A percentile compares a stretch with the other conserved stretches of the same genome.
These are phyloP conservation scores for Deilephila elpenor DNA, from an alignment of 2,888 invertebrate genomes.

Conservation along the genomic window DNA sequence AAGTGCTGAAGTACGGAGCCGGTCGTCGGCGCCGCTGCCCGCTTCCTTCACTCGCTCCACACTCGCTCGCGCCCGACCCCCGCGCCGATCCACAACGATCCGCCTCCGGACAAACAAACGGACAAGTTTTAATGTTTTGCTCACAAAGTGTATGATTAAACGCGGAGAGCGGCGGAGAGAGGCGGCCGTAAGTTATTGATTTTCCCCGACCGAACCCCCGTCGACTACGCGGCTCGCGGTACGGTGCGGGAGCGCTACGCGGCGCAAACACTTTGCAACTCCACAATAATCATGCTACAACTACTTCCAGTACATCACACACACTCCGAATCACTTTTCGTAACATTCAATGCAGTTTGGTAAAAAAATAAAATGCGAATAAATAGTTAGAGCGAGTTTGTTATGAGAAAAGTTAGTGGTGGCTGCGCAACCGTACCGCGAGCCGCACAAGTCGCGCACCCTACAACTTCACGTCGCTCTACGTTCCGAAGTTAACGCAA, in stretches of 20 bases:
- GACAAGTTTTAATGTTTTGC: constrained; percentile 85
- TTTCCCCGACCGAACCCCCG: constrained; percentile 83
- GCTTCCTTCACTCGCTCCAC: constrained; percentile 56
- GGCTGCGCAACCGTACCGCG: constrained; percentile 70
- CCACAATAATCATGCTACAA: constrained; percentile 54
- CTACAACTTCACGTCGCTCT: constrained; percentile 84
- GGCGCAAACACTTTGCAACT: constrained; percentile 65
- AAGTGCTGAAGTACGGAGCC: constrained; percentile 59
- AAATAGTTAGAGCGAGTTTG: constrained; percentile 70
- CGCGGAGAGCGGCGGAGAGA: constrained; percentile 84
- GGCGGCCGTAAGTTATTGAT: constrained; percentile 85
- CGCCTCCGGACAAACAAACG: constrained; percentile 82
- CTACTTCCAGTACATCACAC: constrained; percentile 55
- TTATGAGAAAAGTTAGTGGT: constrained; percentile 78
- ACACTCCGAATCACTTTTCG: constrained; percentile 57
- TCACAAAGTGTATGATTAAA: constrained; percentile 85
- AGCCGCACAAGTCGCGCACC: constrained; percentile 76
- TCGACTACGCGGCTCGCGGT: constrained; percentile 77
- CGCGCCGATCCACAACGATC: constrained; percentile 65
- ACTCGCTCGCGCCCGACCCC: constrained; percentile 52
- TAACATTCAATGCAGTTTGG: constrained; percentile 54
- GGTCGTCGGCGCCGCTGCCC: constrained; percentile 57
- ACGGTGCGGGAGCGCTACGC: constrained; percentile 62
- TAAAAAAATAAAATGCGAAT: constrained; percentile 52
- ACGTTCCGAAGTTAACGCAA: constrained; percentile 85